These are phyloP conservation scores for Phasia obesa DNA, from an alignment of 2,888 invertebrate genomes.

Conservation along the genomic window DNA sequence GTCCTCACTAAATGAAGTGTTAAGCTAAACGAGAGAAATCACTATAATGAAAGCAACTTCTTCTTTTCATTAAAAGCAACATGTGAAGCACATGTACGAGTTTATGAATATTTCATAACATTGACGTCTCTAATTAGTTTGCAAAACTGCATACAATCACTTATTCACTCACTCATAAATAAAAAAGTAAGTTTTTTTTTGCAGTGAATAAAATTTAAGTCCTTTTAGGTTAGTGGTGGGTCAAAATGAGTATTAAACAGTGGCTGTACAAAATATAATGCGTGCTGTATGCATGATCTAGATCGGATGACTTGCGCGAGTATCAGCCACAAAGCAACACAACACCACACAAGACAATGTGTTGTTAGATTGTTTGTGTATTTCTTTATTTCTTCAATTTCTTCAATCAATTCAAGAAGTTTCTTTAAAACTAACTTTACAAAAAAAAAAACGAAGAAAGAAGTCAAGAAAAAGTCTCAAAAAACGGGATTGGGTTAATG, in stretches of 20 bases:
- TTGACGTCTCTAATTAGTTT: conserved; percentile 11
- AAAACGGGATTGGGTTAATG: conserved; percentile 53
- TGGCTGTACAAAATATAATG: neutral
- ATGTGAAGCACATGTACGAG: conserved; percentile 15
- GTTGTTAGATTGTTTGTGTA: conserved; percentile 17
- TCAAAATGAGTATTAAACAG: conserved; percentile 18
- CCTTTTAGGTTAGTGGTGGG: conserved; percentile 33
- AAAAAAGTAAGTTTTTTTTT: neutral
- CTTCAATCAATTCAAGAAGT: conserved; percentile 45
- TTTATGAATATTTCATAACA: neutral
- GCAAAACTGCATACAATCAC: neutral
- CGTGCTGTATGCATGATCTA: neutral
- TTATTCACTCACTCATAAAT: conserved; percentile 4
- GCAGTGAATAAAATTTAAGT: neutral
- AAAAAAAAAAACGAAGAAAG: conserved; percentile 40
- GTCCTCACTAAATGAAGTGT: neutral
- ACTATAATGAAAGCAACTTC: conserved; percentile 11
- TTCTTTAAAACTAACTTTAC: conserved; percentile 18
- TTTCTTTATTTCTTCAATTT: too few relatives aligned
- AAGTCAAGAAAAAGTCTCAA: conserved; percentile 33
- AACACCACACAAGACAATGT: conserved; percentile 2
- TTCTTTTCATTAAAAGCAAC: conserved; percentile 5
- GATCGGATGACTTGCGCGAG: conserved; percentile 12
- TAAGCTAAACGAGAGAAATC: conserved; percentile 1
- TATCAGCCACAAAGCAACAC: neutral